Evolutionary conservation across 2,113 vertebrate genomes (phyloP).

Genomic region (Neopipo cinnamomea): DNA sequence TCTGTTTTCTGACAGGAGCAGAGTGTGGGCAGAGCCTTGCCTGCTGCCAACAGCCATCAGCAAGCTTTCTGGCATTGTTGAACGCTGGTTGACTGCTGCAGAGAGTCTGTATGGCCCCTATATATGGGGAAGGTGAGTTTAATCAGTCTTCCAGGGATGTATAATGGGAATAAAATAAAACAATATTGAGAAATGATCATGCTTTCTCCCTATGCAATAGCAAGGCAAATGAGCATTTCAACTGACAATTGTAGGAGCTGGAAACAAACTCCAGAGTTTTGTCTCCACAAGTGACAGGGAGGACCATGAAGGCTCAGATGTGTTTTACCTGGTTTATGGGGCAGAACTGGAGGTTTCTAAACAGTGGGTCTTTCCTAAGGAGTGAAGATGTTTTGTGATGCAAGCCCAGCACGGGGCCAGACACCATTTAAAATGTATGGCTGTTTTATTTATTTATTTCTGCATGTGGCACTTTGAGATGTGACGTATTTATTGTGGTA

Average conservation of each 20-base stretch:
- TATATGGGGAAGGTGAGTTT: slow-evolving; percentile 91
- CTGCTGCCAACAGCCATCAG: slow-evolving; percentile 87
- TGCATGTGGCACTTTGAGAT: neutral
- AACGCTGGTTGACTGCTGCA: slow-evolving; percentile 89
- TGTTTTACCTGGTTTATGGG: neutral
- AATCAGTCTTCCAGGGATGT: neutral
- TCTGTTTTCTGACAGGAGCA: slow-evolving; percentile 79
- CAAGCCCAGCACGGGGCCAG: neutral
- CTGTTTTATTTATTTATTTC: neutral
- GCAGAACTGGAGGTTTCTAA: neutral
- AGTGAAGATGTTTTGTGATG: neutral
- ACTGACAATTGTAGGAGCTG: neutral
- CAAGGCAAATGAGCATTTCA: neutral
- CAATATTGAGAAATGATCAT: neutral
- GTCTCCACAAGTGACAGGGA: neutral
- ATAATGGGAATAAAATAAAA: neutral
- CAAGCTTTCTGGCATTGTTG: slow-evolving; percentile 90
- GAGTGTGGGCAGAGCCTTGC: slow-evolving; percentile 97
- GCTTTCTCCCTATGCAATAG: neutral
- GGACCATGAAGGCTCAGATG: neutral
- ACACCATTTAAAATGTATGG: neutral
- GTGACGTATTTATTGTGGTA: neutral
- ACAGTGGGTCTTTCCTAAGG: neutral
- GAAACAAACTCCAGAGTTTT: neutral
- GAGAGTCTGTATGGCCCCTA: slow-evolving; percentile 92